Evolutionary conservation across 2,797 vertebrate genomes (phyloP).

Genomic region (Gallirallus australis): DNA sequence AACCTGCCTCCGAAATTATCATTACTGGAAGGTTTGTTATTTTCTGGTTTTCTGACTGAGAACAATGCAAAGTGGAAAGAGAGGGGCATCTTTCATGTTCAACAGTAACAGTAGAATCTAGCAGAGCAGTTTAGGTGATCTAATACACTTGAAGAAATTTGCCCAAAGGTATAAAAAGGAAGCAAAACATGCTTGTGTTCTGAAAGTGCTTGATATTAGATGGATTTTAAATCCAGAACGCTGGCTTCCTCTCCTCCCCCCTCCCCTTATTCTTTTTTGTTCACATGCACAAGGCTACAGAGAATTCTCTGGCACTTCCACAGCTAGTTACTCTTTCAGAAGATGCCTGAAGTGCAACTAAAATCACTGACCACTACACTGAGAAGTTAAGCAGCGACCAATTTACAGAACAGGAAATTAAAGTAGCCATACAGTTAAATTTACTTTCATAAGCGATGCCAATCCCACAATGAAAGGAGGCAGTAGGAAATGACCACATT

Average conservation of each 20-base stretch:
- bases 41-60: background rate
- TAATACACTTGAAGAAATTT: background rate
- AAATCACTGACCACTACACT: background rate
- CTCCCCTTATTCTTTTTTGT: rapidly evolving
- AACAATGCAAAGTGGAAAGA: background rate
- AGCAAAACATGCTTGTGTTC: background rate
- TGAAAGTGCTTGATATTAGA: background rate
- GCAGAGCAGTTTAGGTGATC: background rate
- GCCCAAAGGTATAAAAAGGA: background rate
- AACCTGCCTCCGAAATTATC: background rate
- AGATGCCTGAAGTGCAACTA: background rate
- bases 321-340: background rate
- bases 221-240: background rate
- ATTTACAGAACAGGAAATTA: conserved; percentile 58
- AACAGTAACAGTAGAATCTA: background rate
- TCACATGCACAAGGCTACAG: background rate
- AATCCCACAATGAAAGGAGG: conserved; percentile 50
- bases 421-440: conserved; percentile 51
- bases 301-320: background rate
- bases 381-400: conserved; percentile 46
- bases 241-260: rapidly evolving
- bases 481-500: conserved; percentile 21
- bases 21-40: background rate
- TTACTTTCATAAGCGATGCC: conserved; percentile 24
- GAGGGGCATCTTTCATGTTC: background rate